Evolutionary conservation across 1,140 invertebrate genomes (phyloP).

Genomic region (Ceratitis capitata): DNA sequence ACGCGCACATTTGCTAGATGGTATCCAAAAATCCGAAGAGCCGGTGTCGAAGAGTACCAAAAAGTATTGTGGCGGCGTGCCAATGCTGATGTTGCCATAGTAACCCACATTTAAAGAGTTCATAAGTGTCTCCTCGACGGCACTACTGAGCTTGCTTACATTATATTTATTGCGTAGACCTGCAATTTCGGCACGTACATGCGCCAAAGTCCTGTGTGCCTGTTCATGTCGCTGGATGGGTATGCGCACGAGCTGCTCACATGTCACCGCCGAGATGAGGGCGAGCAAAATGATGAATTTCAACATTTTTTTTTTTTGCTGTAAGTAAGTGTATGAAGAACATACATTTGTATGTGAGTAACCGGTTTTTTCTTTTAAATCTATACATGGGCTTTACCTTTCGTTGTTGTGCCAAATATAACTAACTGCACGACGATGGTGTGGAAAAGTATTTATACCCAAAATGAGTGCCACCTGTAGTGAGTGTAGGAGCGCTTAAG

Average conservation of each 20-base stretch:
- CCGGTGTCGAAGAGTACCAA: conserved; percentile 98
- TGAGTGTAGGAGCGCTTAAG: background rate
- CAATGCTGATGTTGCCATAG: conserved; percentile 88
- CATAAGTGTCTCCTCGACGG: conserved; percentile 45
- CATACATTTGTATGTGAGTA: background rate
- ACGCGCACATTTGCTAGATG: conserved; percentile 78
- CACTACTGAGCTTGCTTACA: background rate
- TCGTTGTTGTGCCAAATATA: background rate
- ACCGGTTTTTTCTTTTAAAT: background rate
- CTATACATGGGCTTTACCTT: background rate
- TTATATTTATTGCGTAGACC: conserved; percentile 52
- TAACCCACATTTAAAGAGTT: conserved; percentile 57
- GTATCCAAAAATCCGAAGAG: conserved; percentile 98
- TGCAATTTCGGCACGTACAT: conserved; percentile 43
- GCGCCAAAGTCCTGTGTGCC: background rate
- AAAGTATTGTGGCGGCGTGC: conserved; percentile 93
- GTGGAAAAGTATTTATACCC: background rate
- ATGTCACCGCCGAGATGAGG: background rate
- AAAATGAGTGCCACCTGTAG: background rate
- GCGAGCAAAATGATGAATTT: background rate
- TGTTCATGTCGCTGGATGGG: background rate
- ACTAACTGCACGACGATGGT: background rate
- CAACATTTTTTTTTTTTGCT: background rate
- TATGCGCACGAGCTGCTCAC: background rate
- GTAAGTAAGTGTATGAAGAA: background rate